A percentile compares a stretch with the other conserved stretches of the same genome.
phyloP scores from a whole-genome alignment of 1,140 invertebrate species.

The Tetranychus urticae region DNA sequence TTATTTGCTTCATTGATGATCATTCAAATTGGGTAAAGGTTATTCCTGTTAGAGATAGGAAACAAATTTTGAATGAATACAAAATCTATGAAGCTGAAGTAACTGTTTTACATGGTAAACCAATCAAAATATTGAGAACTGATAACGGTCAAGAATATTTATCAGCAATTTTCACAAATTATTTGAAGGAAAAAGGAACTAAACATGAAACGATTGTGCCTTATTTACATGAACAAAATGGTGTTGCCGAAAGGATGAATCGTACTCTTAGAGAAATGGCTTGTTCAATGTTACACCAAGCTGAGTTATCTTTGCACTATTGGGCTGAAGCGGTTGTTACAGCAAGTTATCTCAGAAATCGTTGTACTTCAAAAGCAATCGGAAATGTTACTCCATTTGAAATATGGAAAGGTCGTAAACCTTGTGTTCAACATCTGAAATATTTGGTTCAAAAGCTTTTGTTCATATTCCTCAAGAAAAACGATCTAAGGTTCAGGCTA shows the following conservation, averaged over 20 bases:
- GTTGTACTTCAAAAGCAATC: too few species aligned
- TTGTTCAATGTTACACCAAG: conserved; percentile 8
- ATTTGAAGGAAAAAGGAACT: background rate
- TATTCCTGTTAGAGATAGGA: too few species aligned
- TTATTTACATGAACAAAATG: conserved; percentile 22
- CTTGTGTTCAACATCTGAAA: too few species aligned
- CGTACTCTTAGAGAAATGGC: conserved; percentile 15
- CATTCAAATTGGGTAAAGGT: conserved; percentile 11
- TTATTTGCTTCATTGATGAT: conserved; percentile 22
- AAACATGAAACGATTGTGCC: background rate
- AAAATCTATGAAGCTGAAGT: background rate
- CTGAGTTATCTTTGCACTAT: too few species aligned
- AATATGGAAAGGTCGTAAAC: too few species aligned
- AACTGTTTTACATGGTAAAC: background rate
- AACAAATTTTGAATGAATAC: too few species aligned
- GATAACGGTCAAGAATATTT: conserved; percentile 9
- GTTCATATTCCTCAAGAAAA: too few species aligned
- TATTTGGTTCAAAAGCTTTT: too few species aligned
- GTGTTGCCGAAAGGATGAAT: conserved; percentile 19
- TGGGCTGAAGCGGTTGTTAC: too few species aligned
- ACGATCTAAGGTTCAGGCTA: too few species aligned
- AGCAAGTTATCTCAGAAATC: too few species aligned
- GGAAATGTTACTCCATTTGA: too few species aligned
- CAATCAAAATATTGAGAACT: conserved; percentile 3
- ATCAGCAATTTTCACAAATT: background rate